Conservation (phyloP, 2,113 vertebrate genomes). For the Calonectris borealis region DNA sequence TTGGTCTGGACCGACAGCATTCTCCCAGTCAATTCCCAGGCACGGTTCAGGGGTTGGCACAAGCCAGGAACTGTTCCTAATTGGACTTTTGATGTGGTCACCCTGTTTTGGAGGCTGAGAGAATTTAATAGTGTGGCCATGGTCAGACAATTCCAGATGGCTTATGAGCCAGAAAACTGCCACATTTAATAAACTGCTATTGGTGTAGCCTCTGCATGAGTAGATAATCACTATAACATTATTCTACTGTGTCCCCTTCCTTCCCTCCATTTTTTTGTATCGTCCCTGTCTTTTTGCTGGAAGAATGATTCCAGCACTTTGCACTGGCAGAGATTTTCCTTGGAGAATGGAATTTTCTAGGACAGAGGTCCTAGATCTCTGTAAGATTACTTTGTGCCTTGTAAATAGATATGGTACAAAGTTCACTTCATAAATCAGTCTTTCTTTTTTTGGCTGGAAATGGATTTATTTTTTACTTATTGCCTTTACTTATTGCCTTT, state of each 20-base stretch:
- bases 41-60: neutral
- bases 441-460: neutral
- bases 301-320: neutral
- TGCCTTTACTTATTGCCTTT: neutral
- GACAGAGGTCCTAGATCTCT: conserved; percentile 15
- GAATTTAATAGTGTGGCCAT: neutral
- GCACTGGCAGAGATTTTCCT: neutral
- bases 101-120: neutral
- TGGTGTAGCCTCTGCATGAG: neutral
- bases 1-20: neutral
- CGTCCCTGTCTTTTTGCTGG: neutral
- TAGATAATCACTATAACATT: neutral
- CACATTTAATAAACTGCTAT: neutral
- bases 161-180: conserved; percentile 14
- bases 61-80: neutral
- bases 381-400: neutral
- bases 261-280: neutral
- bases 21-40: neutral
- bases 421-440: neutral
- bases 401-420: neutral
- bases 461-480: neutral
- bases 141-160: neutral
- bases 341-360: neutral
- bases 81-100: neutral
- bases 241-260: neutral